Evolutionary conservation across 2,113 vertebrate genomes (phyloP).

Genomic region (Thunnus maccoyii): DNA sequence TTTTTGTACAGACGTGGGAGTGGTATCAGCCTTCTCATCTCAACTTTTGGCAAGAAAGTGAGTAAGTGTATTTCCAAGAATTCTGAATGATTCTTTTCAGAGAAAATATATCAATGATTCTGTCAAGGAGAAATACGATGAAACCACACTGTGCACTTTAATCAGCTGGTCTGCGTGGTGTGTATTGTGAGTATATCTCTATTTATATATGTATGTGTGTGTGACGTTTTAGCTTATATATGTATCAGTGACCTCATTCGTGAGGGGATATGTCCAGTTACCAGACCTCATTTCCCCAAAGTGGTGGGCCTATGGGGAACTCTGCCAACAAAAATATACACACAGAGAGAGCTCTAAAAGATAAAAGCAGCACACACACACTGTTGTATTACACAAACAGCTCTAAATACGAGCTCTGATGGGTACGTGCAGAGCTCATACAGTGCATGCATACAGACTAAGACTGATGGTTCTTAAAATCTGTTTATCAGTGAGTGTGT

Average conservation of each 20-base stretch:
- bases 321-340: constrained; percentile 57
- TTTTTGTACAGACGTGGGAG: too few relatives aligned
- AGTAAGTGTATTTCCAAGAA: background rate
- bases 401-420: constrained; percentile 12
- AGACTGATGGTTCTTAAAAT: background rate
- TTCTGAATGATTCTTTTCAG: background rate
- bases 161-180: background rate
- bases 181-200: background rate
- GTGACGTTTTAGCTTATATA: constrained; percentile 1
- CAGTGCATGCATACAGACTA: background rate
- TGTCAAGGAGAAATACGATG: background rate
- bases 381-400: background rate
- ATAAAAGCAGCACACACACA: constrained; percentile 5
- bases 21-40: too few relatives aligned
- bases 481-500: constrained; percentile 19
- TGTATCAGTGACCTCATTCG: constrained; percentile 50
- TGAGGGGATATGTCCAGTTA: constrained; percentile 30
- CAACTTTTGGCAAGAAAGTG: background rate
- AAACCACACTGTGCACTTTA: background rate
- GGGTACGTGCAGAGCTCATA: background rate
- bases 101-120: background rate
- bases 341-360: background rate
- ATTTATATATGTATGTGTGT: background rate
- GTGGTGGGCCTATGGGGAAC: constrained; percentile 19
- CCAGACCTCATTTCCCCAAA: constrained; percentile 43